Base-by-base conservation (phyloP, 2,888 invertebrate species). In the Sesamia inferens region DNA sequence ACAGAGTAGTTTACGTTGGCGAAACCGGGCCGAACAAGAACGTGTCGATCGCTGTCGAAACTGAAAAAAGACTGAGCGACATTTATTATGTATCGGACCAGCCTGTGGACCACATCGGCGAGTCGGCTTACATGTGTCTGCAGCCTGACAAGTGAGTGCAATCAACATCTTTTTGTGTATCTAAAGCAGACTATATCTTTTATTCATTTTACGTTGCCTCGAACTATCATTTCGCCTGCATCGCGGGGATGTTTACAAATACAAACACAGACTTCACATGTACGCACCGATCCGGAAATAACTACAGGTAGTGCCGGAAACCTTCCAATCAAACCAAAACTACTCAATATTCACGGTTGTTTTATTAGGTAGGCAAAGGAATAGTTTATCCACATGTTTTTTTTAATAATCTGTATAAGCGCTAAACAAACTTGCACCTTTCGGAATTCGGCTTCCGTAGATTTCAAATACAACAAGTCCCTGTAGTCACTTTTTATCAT, bases 61-160 rank as follows among this genome's bases (percentile, higher is more conserved):
- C 95, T 0, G 94, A 93, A 39, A 94, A 93, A 74, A 87, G 95
- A 31, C 87, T 97, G 22, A 94, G 94, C 69, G 97, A 97, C 85
- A 94, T 96, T 55, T 97, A 97, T 88, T 97, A 96, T 84, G 95
- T 97, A 42, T 96, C 96, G 0, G 92, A 96, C 62, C 87, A 92
- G 0, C 94, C 95, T 0, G 85, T 94, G 3, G 94, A 95, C 74
- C 93, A 94, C 76, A 93, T 97, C 71, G 96, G 97, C 0, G 96
- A 97, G 79, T 97, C 97, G 0, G 96, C 96, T 0, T 97, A 96
- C 88, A 96, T 97, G 95, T 97, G 97, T 85, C 88, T 97, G 65
- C 96, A 96, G 62, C 96, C 97, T 42, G 97, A 97, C 86, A 94
- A 94, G 97, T 97, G 24, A 90, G 65, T 65, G 65, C 39, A 39